phyloP scores from a whole-genome alignment of 2,888 invertebrate genomes.

The Allophyes oxyacanthae region DNA sequence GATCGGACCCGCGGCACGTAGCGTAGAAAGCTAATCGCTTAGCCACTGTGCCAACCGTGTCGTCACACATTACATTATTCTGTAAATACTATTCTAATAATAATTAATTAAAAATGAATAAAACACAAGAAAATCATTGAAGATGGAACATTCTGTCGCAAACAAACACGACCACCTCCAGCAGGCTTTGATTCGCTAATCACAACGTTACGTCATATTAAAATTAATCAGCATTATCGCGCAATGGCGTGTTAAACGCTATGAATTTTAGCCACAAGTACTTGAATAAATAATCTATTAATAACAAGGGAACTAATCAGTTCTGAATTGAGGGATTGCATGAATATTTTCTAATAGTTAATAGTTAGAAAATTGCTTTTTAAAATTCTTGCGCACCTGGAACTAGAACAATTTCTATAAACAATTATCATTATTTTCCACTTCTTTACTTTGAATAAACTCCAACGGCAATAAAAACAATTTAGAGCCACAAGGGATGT shows the following conservation, averaged over 20 bases:
- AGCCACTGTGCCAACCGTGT: no score
- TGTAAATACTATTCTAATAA: no score
- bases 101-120: no score
- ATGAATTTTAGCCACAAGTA: slow-evolving; percentile 21
- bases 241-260: slow-evolving; percentile 40
- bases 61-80: no score
- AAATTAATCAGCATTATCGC: slow-evolving; percentile 35
- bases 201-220: slow-evolving; percentile 6
- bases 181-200: slow-evolving; percentile 12
- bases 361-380: no score
- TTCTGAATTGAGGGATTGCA: slow-evolving; percentile 42
- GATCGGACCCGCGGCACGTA: no score
- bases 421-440: slow-evolving; percentile 23
- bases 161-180: background rate
- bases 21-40: no score
- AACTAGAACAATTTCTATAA: slow-evolving; percentile 9
- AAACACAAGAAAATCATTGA: background rate
- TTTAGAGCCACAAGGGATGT: slow-evolving; percentile 28
- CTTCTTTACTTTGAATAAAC: slow-evolving; percentile 29
- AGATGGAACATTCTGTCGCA: background rate
- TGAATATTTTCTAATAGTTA: slow-evolving; percentile 21
- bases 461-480: slow-evolving; percentile 40
- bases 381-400: no score
- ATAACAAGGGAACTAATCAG: slow-evolving; percentile 38
- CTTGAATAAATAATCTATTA: slow-evolving; percentile 31